phyloP scores from a whole-genome alignment of 1,140 invertebrate species.

The Sogatella furcifera region DNA sequence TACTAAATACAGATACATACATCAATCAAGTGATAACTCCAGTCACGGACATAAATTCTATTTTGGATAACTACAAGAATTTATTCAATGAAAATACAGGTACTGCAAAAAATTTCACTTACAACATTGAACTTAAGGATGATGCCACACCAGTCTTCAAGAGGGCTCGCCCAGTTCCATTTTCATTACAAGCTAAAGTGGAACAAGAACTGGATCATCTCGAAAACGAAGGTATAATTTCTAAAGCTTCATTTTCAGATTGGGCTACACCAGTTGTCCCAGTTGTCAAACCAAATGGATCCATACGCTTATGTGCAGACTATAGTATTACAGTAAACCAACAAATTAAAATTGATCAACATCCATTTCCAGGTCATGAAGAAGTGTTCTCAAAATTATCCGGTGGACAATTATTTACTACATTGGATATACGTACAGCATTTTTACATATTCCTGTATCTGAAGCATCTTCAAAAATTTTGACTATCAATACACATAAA shows the following conservation, averaged over 20 bases:
- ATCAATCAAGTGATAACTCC: too few relatives aligned
- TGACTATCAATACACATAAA: too few relatives aligned
- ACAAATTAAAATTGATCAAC: constrained; percentile 23
- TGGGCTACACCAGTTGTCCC: constrained; percentile 41
- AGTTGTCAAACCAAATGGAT: constrained; percentile 35
- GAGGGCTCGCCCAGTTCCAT: constrained; percentile 31
- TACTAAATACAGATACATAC: too few relatives aligned
- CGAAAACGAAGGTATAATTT: constrained; percentile 28
- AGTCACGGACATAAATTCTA: too few relatives aligned
- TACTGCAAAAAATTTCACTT: too few relatives aligned
- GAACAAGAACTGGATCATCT: constrained; percentile 31
- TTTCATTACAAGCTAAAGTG: constrained; percentile 30
- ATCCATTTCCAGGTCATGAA: constrained; percentile 28
- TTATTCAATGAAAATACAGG: too few relatives aligned
- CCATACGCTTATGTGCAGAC: constrained; percentile 37
- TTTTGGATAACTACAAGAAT: too few relatives aligned
- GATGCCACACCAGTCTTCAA: constrained; percentile 25
- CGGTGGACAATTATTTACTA: constrained; percentile 26
- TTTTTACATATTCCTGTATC: too few relatives aligned
- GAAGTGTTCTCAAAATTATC: constrained; percentile 29
- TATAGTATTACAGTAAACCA: constrained; percentile 36
- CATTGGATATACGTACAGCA: constrained; percentile 27
- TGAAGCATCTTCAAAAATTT: too few relatives aligned
- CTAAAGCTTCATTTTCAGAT: constrained; percentile 30
- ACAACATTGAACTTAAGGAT: too few relatives aligned